Base-by-base conservation (phyloP, 2,888 invertebrate species). In the Ethmia dodecea region DNA sequence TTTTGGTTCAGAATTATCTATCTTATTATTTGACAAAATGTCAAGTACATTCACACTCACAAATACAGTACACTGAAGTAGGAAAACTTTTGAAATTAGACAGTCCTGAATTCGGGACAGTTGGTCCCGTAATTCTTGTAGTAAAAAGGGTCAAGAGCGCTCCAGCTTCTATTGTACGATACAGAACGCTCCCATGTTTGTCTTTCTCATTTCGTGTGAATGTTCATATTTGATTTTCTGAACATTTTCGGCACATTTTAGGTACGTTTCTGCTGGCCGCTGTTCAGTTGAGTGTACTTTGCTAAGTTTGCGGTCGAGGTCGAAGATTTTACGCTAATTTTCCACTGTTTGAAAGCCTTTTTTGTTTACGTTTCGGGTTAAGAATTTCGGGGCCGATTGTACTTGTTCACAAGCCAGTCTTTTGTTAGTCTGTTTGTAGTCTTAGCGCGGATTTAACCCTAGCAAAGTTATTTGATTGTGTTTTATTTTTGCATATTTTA, bases 151-250 rank as follows among this genome's bases (percentile, higher is more conserved):
- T 56, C 60, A 60, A 61, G 60, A 61, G 53, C 55, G 48, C 52
- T 49, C 27, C 55, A 51, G 20, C 49, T 36, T 31, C 67, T 56
- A 77, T 79, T 79, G 77, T 80, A 51, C 53, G 54, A 53, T 58
- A 63, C 55, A 58, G 49, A 57, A 58, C 54, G 48, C 49, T 40
- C 39, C 34, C n/a, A 22, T 81, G 74, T 83, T 81, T 81, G 72
- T 77, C 69, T 80, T 76, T 67, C 58, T 60, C 63, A 63, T 64
- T 72, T 57, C 47, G 61, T 49, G 52, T 52, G 52, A 61, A 57
- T 60, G 76, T 63, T 71, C 76, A 75, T 77, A 77, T 80, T 80
- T 80, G 77, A 72, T 75, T 76, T 40, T 75, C 48, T 61, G 60
- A 54, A 55, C 60, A 60, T 65, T 66, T 65, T 57, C 57, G 52